phyloP scores from a whole-genome alignment of 2,113 vertebrate species.

The Scomber japonicus region DNA sequence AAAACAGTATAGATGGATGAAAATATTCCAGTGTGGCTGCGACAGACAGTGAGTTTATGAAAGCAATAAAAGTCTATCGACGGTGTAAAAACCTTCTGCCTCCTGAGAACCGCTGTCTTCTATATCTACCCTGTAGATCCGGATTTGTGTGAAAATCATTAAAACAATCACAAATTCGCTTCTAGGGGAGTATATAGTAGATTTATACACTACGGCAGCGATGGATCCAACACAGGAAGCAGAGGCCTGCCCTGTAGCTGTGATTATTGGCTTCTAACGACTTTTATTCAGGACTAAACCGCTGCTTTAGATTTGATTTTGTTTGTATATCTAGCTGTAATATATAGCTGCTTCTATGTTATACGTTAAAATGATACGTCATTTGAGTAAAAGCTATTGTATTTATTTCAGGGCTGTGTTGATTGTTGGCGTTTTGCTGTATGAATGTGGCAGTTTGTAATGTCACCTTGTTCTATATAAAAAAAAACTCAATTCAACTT shows the following conservation, averaged over 20 bases:
- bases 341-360: no score
- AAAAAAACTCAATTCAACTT: conserved; percentile 15
- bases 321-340: not conserved
- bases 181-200: conserved; percentile 99
- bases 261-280: not conserved
- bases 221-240: conserved; percentile 58
- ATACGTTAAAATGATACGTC: no score
- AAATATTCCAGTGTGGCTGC: conserved; percentile 34
- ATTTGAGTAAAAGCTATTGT: not conserved
- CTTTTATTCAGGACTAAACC: not conserved
- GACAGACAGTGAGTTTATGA: conserved; percentile 48
- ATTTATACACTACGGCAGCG: conserved; percentile 93
- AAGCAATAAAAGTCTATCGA: conserved; percentile 49
- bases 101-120: conserved; percentile 86
- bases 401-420: not conserved
- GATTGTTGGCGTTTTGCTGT: not conserved
- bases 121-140: conserved; percentile 99
- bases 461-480: not conserved
- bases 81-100: conserved; percentile 13
- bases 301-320: not conserved
- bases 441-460: no score
- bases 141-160: conserved; percentile 98
- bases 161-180: conserved; percentile 98
- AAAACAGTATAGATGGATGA: conserved; percentile 37
- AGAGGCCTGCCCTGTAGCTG: conserved; percentile 35